Percentiles rank a stretch among this genome's conserved stretches.
phyloP scores from a whole-genome alignment of 2,113 vertebrate genomes.

The Meles meles region DNA sequence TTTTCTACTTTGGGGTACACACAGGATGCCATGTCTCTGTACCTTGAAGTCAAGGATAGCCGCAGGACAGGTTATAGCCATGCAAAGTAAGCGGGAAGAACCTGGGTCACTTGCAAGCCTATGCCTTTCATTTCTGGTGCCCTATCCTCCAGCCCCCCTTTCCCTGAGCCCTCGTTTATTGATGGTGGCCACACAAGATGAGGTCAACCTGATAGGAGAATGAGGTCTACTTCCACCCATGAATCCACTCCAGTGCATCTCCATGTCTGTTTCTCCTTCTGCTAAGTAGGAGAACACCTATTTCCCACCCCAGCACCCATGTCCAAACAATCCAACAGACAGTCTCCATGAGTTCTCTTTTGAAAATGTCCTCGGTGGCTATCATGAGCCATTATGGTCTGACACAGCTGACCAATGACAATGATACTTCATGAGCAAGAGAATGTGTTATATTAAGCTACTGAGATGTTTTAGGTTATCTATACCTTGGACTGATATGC shows the following conservation, averaged over 20 bases:
- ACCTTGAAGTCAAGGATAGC: neutral
- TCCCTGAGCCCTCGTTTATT: neutral
- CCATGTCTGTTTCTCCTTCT: neutral
- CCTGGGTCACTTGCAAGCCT: too few relatives aligned
- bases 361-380: neutral
- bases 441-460: neutral
- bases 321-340: neutral
- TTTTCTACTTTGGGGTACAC: neutral
- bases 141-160: too few relatives aligned
- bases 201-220: neutral
- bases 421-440: neutral
- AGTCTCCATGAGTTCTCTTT: neutral
- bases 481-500: neutral
- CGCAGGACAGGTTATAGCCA: neutral
- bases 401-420: neutral
- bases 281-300: neutral
- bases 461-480: too few relatives aligned
- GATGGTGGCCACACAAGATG: rapidly evolving
- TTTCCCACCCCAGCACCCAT: neutral
- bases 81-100: neutral
- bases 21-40: neutral
- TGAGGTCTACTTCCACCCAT: neutral
- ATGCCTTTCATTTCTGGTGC: neutral
- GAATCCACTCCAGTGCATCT: too few relatives aligned
- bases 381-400: rapidly evolving